Evolutionary conservation across 2,113 vertebrate genomes (phyloP).

Genomic region (Colius striatus): DNA sequence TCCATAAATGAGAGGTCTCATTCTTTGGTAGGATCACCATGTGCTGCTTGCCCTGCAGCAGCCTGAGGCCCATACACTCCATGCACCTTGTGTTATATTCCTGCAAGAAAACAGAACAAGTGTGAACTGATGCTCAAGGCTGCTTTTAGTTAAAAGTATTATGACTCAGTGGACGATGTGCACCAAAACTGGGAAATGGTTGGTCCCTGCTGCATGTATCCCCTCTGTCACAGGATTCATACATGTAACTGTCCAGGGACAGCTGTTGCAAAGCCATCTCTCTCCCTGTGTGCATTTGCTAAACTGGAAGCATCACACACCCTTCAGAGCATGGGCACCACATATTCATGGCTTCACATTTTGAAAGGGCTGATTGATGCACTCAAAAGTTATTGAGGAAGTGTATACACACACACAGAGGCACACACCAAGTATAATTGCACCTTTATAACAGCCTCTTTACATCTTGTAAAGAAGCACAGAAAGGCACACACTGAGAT

Average conservation of each 20-base stretch:
- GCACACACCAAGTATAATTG: neutral
- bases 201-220: neutral
- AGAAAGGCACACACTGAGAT: neutral
- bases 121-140: neutral
- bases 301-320: accelerated
- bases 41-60: neutral
- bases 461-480: neutral
- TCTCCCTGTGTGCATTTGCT: neutral
- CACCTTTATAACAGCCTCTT: neutral
- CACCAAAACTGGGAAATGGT: neutral
- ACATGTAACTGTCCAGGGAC: neutral
- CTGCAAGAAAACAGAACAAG: neutral
- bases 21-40: neutral
- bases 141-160: neutral
- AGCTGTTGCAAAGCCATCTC: neutral
- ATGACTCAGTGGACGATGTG: neutral
- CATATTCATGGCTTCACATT: neutral
- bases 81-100: neutral
- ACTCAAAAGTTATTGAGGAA: neutral
- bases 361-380: neutral
- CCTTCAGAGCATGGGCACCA: neutral
- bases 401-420: neutral
- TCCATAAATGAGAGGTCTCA: neutral
- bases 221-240: neutral
- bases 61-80: neutral